A percentile compares a stretch with the other conserved stretches of the same genome.
Evolutionary conservation across 2,113 vertebrate species (phyloP).

Genomic region (Plotosus lineatus): DNA sequence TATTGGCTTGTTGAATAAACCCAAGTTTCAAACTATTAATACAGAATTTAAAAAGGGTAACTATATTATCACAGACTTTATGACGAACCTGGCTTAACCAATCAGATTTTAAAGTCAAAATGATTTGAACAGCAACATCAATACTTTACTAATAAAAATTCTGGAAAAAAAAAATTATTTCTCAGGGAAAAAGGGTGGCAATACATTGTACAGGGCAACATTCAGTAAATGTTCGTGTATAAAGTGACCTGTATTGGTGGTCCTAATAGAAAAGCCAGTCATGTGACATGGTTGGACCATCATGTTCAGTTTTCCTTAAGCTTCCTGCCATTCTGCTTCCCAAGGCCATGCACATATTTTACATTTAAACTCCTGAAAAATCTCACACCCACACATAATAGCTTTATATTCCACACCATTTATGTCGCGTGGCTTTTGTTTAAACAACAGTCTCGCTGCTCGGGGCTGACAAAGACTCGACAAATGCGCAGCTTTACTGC

Average conservation of each 20-base stretch:
- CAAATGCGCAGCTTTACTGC: neutral
- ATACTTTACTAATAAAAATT: neutral
- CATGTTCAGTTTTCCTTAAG: neutral
- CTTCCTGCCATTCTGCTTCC: neutral
- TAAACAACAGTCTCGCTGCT: neutral
- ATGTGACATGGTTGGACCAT: neutral
- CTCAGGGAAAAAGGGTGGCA: neutral
- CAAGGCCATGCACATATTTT: neutral
- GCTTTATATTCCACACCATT: slow-evolving; percentile 26
- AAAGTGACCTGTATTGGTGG: neutral
- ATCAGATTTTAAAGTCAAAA: neutral
- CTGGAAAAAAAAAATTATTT: too few species aligned
- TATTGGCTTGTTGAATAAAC: too few species aligned
- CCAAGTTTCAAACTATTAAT: too few species aligned
- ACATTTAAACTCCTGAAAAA: neutral
- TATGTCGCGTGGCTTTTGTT: slow-evolving; percentile 19
- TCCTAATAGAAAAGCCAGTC: neutral
- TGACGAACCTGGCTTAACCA: neutral
- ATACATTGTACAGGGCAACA: neutral
- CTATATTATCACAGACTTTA: too few species aligned
- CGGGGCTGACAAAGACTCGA: neutral
- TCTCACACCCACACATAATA: neutral
- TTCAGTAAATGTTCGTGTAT: neutral
- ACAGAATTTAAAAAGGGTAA: too few species aligned
- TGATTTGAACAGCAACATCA: too few species aligned